Evolutionary conservation across 2,888 invertebrate species (phyloP).

Genomic region (Meiosimyza decipiens): DNA sequence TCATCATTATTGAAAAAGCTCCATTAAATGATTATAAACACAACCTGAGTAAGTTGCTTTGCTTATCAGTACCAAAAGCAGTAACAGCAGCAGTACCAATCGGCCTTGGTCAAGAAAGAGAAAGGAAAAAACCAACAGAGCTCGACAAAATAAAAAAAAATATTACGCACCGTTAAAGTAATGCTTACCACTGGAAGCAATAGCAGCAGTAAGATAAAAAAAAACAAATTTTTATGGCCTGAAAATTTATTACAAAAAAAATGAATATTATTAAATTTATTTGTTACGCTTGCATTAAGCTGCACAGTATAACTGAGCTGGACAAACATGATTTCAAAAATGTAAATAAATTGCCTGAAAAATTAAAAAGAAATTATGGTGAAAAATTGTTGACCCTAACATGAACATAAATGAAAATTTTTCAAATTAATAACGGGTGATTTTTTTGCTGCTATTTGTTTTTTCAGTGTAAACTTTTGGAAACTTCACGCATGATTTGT

Average conservation of each 20-base stretch:
- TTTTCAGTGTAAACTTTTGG: too few relatives aligned
- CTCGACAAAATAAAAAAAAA: neutral
- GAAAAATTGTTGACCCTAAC: too few relatives aligned
- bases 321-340: too few relatives aligned
- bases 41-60: conserved; percentile 16
- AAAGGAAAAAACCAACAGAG: neutral
- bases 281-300: neutral
- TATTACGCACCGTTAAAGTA: neutral
- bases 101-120: neutral
- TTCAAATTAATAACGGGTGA: too few relatives aligned
- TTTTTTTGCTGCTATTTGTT: too few relatives aligned
- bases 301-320: neutral
- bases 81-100: neutral
- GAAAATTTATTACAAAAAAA: conserved; percentile 8
- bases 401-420: too few relatives aligned
- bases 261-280: conserved; percentile 14
- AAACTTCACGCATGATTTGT: too few relatives aligned
- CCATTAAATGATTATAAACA: neutral
- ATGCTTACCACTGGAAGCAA: neutral
- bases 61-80: conserved; percentile 10
- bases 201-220: too few relatives aligned
- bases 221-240: conserved; percentile 19
- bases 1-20: neutral
- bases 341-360: too few relatives aligned
- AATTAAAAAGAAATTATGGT: too few relatives aligned